Base-by-base conservation (phyloP, 2,113 vertebrate species). In the Myrmecophaga tridactyla region DNA sequence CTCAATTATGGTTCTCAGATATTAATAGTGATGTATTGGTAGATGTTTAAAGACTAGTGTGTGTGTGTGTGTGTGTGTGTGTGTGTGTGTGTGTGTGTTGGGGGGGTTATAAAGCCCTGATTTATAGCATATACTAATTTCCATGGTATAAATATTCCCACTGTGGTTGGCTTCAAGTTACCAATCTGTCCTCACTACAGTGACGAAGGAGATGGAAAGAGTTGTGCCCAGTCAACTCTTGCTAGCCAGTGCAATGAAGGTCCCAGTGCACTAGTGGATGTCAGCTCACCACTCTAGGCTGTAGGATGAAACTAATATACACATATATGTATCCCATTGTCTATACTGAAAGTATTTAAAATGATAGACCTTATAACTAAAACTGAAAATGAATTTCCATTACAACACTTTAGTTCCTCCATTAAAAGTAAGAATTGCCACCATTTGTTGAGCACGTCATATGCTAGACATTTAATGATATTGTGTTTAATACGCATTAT, bases 341-440 rank as follows among this genome's bases (percentile, higher is more conserved):
- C 51, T 63, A 6, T 73, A 51, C n/a, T 88, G 60, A 70, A 90
- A 62, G 23, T 73, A 41, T 51, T 92, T 87, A 46, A 76, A 70
- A 77, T 81, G 62, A n/a, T 21, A 88, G 34, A 70, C 31, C 31
- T 67, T 69, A n/a, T 80, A 75, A 70, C 60, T 92, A 31, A 84
- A 86, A 91, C 94, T 75, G 70, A 89, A 94, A 87, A 39, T 85
- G 11, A 89, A 85, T 85, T 95, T 95, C 34, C 69, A 39, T 86
- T 83, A 63, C 1, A 88, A 9, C 20, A 69, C 7, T 90, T 94
- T 65, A 29, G 63, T 23, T 90, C 10, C 20, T 12, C 39, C 43
- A 48, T 0, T 87, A 84, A 90, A 76, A 51, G 43, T 67, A 48
- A 53, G 41, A 85, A 92, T 36, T 43, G 41, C 43, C 89, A 53